Evolutionary conservation across 1,140 invertebrate genomes (phyloP), one percentile per base, ranked within the genome.

Genomic region (Ephestia elutella): DNA sequence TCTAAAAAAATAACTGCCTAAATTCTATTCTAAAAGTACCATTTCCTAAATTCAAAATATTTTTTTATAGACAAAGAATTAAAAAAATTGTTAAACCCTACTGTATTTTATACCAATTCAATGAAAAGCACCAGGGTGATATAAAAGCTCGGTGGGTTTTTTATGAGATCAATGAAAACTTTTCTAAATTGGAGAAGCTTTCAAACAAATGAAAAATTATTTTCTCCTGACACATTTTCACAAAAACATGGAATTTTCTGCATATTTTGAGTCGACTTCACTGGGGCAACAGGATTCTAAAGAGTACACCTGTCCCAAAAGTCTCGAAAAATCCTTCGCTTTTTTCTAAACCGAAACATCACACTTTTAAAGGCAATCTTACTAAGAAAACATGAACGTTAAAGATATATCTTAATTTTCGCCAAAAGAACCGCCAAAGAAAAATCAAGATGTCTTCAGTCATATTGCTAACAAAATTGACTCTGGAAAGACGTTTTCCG

Each of bases 181-280:
- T 44, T 44, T 44, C n/a, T n/a, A 44, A 55, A 38, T 38, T 55
- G 30, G 17, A 38, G 11, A 35, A 19, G 8, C 13, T 54, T 32
- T 54, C n/a, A 55, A 38, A 20, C 30, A 55, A 54, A 55, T 55
- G 17, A 50, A 57, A 35, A 57, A 21, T 48, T 28, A 49, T 50
- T 32, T 32, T 51, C 49, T 20, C 51, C 20, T 50, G 49, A 18
- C 32, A 59, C 56, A 68, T 78, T 83, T 81, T 80, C 75, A 74
- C 69, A 76, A 79, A 80, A 81, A 80, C 72, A 71, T 73, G 73
- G 70, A 80, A 77, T 80, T 78, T 78, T 83, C 78, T 83, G 80
- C 77, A 83, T 78, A 83, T 83, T 83, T 83, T 63, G 66, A 72
- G 65, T 55, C 61, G 63, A 53, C 50, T 20, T 25, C 51, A 75